Evolutionary conservation across 2,113 vertebrate genomes (phyloP).

Genomic region (Rhinoptilus africanus): DNA sequence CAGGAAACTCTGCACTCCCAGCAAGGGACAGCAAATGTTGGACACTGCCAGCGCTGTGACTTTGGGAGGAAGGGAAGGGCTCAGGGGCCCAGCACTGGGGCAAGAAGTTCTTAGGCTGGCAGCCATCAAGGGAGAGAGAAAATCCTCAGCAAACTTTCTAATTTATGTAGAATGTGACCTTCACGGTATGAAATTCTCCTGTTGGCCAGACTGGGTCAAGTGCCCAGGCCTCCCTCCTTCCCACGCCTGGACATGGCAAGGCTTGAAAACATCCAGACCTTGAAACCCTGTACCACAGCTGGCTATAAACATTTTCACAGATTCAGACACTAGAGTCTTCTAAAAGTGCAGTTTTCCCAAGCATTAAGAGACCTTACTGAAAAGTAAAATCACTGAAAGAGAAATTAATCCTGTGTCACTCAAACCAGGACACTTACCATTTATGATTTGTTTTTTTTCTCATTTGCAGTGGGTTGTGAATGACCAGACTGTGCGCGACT

Average conservation of each 20-base stretch:
- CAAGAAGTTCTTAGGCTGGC: not conserved
- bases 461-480: not conserved
- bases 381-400: not conserved
- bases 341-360: not conserved
- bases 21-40: not conserved
- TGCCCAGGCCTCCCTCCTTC: not conserved
- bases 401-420: not conserved
- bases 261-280: not conserved
- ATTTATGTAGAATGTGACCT: not conserved
- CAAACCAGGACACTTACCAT: not conserved
- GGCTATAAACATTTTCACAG: not conserved
- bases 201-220: not conserved
- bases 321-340: not conserved
- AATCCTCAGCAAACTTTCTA: not conserved
- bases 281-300: not conserved
- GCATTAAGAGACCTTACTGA: not conserved
- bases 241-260: not conserved
- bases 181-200: not conserved
- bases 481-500: rapidly evolving
- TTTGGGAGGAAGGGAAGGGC: not conserved
- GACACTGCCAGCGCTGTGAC: not conserved
- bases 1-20: not conserved
- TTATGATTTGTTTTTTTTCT: not conserved
- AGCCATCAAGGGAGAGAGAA: not conserved
- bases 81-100: not conserved